Evolutionary conservation across 30 jellyfish, hydroid and myxozoan species (phyloP).

Genomic region (Catostylus mosaicus): DNA sequence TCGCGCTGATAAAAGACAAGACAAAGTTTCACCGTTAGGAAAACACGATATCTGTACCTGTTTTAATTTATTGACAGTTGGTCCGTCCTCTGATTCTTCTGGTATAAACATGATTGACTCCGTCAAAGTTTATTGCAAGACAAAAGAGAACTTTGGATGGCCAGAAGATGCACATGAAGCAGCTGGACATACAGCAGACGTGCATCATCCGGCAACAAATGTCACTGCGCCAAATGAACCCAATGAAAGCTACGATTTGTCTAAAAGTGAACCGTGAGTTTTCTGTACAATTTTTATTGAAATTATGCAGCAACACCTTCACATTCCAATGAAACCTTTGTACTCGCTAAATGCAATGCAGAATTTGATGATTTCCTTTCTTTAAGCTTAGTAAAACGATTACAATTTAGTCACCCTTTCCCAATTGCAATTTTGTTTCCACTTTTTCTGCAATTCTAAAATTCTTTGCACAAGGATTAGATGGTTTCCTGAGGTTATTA

Average conservation of each 20-base stretch:
- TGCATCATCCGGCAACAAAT: slow-evolving; percentile 27
- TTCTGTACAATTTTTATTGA: too few species aligned
- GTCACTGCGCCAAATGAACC: slow-evolving; percentile 12
- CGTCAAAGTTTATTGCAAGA: slow-evolving; percentile 74
- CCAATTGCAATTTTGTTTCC: too few species aligned
- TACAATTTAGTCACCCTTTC: too few species aligned
- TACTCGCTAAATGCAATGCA: too few species aligned
- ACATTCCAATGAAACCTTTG: too few species aligned
- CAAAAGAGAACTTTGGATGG: slow-evolving; percentile 84
- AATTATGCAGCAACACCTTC: too few species aligned
- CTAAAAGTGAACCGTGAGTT: slow-evolving; percentile 66
- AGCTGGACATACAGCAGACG: slow-evolving; percentile 40
- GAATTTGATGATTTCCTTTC: too few species aligned
- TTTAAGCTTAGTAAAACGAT: too few species aligned
- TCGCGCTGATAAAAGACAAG: too few species aligned
- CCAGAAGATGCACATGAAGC: slow-evolving; percentile 71
- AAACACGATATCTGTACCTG: not conserved
- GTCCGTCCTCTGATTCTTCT: slow-evolving; percentile 96
- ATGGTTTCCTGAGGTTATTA: too few species aligned
- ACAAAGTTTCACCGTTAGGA: not conserved
- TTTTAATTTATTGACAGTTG: slow-evolving; percentile 53
- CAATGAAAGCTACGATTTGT: not conserved
- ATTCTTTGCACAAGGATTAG: too few species aligned
- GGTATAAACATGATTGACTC: slow-evolving; percentile 94
- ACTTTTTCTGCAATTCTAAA: too few species aligned